phyloP scores from a whole-genome alignment of 2,888 invertebrate genomes.

The Pilophorus perplexus region DNA sequence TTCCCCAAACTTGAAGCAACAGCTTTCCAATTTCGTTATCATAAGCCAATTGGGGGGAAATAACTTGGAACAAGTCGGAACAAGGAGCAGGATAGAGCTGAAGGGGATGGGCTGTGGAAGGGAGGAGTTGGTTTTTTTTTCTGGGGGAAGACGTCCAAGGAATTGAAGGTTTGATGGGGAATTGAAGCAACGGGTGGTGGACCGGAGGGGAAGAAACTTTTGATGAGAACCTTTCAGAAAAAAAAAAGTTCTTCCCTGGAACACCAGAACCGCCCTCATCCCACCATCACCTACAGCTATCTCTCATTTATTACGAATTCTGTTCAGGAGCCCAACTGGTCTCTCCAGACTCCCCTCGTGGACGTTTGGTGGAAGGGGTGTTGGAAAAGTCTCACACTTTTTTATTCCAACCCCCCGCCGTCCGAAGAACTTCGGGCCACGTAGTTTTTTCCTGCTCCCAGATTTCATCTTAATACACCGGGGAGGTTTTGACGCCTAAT shows the following conservation, averaged over 20 bases:
- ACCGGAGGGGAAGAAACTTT: slow-evolving; percentile 33
- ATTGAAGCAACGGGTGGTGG: too few species aligned
- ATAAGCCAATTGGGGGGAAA: slow-evolving; percentile 23
- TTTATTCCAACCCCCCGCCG: background rate
- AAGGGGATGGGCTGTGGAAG: background rate
- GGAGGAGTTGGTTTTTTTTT: background rate
- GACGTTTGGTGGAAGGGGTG: too few species aligned
- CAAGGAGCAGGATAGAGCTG: background rate
- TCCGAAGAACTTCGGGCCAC: background rate
- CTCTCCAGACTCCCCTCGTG: background rate
- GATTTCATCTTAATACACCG: slow-evolving; percentile 13
- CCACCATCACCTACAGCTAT: background rate
- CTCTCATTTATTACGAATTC: slow-evolving; percentile 35
- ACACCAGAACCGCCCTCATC: too few species aligned
- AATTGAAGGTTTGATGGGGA: background rate
- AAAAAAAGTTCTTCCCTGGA: too few species aligned
- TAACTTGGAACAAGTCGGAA: slow-evolving; percentile 20
- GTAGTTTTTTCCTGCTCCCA: background rate
- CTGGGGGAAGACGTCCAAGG: background rate
- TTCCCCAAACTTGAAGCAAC: too few species aligned
- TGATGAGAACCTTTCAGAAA: slow-evolving; percentile 38
- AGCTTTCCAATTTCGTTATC: slow-evolving; percentile 26
- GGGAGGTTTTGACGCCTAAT: too few species aligned
- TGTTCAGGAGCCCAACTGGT: slow-evolving; percentile 30
- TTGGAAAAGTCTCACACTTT: too few species aligned